Evolutionary conservation across 2,113 vertebrate species (phyloP).

Genomic region (Acrocephalus arundinaceus): DNA sequence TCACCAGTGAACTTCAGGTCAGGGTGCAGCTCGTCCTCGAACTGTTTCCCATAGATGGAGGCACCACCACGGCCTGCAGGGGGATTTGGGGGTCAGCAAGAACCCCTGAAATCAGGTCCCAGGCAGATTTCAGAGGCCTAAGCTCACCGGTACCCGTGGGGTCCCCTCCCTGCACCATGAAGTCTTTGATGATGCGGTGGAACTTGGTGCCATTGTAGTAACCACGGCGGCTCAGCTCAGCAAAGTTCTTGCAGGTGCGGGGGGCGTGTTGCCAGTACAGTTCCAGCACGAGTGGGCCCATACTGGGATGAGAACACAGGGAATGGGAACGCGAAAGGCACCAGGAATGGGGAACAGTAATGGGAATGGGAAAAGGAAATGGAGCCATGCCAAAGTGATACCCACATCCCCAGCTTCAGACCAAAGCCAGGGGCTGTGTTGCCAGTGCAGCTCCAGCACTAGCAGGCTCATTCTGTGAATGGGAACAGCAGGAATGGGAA

Average conservation of each 20-base stretch:
- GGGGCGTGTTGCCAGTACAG: conserved; percentile 94
- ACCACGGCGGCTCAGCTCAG: conserved; percentile 87
- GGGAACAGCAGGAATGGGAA: not conserved
- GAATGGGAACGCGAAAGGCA: not conserved
- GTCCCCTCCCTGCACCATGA: conserved; percentile 97
- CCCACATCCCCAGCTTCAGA: not conserved
- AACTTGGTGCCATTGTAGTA: conserved; percentile 94
- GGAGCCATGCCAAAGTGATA: not conserved
- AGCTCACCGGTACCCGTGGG: conserved; percentile 89
- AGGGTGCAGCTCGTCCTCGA: conserved; percentile 90
- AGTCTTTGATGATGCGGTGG: conserved; percentile 92
- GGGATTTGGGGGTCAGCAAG: not conserved
- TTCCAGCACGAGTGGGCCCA: conserved; percentile 88
- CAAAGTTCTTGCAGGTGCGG: conserved; percentile 92
- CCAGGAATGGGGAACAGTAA: not conserved
- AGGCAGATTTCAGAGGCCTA: not conserved
- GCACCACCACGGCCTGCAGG: conserved; percentile 88
- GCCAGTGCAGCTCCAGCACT: conserved; percentile 68
- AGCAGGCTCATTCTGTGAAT: not conserved
- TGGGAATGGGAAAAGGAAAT: not conserved
- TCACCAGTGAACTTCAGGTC: conserved; percentile 94
- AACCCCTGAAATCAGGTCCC: too few species aligned
- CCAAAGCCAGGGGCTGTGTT: conserved; percentile 75
- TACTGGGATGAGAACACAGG: conserved; percentile 66
- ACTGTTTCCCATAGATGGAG: conserved; percentile 95